These are phyloP conservation scores for Emmelina monodactyla DNA, from an alignment of 2,888 invertebrate species.

Conservation along the genomic window DNA sequence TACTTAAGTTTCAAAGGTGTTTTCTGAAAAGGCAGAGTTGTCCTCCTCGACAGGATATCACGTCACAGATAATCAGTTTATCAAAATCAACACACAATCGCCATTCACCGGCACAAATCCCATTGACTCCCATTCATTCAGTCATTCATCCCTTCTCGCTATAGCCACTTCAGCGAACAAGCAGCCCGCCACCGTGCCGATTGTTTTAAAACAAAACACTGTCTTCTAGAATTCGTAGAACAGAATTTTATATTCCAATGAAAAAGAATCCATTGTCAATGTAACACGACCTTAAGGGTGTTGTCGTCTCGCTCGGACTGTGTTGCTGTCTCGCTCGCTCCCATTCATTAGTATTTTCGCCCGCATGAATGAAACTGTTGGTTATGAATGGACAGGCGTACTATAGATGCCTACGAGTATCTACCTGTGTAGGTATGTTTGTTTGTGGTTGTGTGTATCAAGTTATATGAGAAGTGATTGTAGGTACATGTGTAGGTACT, in stretches of 20 bases:
- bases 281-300: conserved; percentile 48
- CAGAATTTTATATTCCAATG: conserved; percentile 39
- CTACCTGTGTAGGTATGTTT: conserved; percentile 22
- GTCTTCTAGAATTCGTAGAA: conserved; percentile 45
- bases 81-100: not conserved
- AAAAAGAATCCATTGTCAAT: conserved; percentile 46
- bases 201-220: conserved; percentile 50
- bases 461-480: conserved; percentile 33
- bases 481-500: conserved; percentile 29
- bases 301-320: conserved; percentile 37
- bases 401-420: conserved; percentile 41
- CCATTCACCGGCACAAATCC: not conserved
- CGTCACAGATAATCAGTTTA: too few species aligned
- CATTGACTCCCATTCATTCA: not conserved
- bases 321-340: conserved; percentile 44
- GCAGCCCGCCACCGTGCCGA: conserved; percentile 25
- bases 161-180: conserved; percentile 28
- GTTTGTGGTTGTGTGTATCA: conserved; percentile 28
- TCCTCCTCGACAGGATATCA: too few species aligned
- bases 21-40: too few species aligned
- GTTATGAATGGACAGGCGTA: conserved; percentile 63
- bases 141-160: not conserved
- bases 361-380: conserved; percentile 61
- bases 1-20: too few species aligned
- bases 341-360: conserved; percentile 51